phyloP scores from a whole-genome alignment of 2,113 vertebrate species.

The Bubalus kerabau region DNA sequence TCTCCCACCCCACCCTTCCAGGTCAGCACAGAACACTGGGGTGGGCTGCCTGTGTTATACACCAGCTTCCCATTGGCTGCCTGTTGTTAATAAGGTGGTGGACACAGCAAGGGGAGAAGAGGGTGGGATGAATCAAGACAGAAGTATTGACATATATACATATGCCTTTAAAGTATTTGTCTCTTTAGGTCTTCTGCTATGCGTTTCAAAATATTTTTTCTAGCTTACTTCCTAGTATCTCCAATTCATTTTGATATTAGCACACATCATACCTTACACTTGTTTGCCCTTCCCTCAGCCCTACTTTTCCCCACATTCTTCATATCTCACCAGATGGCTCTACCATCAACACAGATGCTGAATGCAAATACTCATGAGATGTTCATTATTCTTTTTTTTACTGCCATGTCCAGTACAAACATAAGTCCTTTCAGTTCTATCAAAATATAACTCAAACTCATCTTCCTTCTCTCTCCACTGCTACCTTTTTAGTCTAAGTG shows the following conservation, averaged over 20 bases:
- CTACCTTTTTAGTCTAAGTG: not conserved
- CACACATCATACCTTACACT: not conserved
- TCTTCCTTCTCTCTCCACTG: not conserved
- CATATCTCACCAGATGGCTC: not conserved
- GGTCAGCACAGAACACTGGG: not conserved
- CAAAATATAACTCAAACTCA: not conserved
- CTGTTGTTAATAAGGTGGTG: not conserved
- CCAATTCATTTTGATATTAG: not conserved
- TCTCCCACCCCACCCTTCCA: not conserved
- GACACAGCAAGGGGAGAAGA: not conserved
- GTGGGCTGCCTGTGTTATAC: not conserved
- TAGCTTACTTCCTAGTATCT: not conserved
- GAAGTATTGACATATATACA: not conserved
- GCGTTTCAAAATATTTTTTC: not conserved
- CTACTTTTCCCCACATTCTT: not conserved
- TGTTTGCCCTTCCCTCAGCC: not conserved
- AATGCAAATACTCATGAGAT: not conserved
- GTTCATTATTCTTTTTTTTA: not conserved
- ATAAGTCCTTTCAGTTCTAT: not conserved
- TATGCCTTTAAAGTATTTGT: not conserved
- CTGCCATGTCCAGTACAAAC: not conserved
- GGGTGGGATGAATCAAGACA: not conserved
- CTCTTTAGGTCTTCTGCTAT: not conserved
- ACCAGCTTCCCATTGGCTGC: not conserved
- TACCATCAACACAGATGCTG: not conserved